These are phyloP conservation scores for Drosophila recens DNA, from an alignment of 2,888 invertebrate genomes.

Conservation along the genomic window DNA sequence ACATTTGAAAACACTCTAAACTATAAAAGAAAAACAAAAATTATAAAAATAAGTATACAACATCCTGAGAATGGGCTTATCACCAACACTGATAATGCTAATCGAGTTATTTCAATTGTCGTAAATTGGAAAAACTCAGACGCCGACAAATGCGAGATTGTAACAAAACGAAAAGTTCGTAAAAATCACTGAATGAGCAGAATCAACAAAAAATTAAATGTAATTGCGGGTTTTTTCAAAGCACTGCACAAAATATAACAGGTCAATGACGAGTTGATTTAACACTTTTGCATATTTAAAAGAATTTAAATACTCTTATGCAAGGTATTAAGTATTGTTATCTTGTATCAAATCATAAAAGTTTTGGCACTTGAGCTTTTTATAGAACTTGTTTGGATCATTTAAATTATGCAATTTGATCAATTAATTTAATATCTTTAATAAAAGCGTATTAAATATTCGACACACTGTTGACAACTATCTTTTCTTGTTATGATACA, in stretches of 20 bases:
- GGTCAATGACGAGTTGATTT: conserved; percentile 1
- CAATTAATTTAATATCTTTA: not conserved
- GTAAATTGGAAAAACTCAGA: conserved; percentile 24
- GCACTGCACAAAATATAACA: not conserved
- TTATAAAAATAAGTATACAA: conserved; percentile 30
- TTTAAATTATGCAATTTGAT: not conserved
- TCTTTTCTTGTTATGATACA: conserved; percentile 2
- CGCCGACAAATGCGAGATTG: conserved; percentile 17
- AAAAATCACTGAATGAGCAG: conserved; percentile 1
- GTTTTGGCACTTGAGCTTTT: not conserved
- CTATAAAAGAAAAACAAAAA: conserved; percentile 8
- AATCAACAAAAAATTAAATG: not conserved
- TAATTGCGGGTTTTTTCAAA: not conserved
- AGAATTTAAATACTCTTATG: not conserved
- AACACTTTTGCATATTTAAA: not conserved
- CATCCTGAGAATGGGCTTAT: conserved; percentile 41
- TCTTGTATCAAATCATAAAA: not conserved
- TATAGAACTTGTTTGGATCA: not conserved
- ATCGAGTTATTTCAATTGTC: conserved; percentile 30
- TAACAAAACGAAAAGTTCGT: not conserved
- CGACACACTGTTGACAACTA: not conserved
- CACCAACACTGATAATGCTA: conserved; percentile 37
- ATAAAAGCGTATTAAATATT: not conserved
- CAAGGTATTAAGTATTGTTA: not conserved
- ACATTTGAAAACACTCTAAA: conserved; percentile 9